A percentile compares a stretch with the other conserved stretches of the same genome.
Conservation (phyloP, 2,113 vertebrate genomes). For the Otolemur garnettii region DNA sequence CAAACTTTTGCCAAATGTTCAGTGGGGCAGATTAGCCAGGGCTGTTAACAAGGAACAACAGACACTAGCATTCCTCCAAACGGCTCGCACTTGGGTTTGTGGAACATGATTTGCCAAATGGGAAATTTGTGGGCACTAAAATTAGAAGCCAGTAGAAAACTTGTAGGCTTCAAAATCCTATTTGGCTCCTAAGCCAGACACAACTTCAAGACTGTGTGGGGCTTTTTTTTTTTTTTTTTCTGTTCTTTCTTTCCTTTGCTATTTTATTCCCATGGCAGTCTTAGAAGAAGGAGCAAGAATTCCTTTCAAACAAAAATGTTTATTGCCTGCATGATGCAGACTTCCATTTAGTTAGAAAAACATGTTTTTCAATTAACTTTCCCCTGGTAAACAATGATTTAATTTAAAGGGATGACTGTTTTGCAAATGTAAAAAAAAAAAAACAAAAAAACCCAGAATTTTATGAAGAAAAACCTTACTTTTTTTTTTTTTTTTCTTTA, state of each 20-base stretch:
- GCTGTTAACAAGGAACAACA: conserved; percentile 38
- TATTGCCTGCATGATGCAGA: conserved; percentile 82
- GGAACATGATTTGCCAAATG: conserved; percentile 51
- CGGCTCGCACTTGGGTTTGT: not conserved
- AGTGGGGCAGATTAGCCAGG: not conserved
- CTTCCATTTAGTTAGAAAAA: conserved; percentile 80
- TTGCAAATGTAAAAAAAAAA: conserved; percentile 70
- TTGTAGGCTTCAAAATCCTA: conserved; percentile 68
- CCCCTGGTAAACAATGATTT: conserved; percentile 78
- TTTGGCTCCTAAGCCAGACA: conserved; percentile 73
- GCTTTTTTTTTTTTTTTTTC: conserved; percentile 46
- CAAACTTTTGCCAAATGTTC: conserved; percentile 1
- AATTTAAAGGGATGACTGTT: conserved; percentile 77
- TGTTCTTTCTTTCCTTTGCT: conserved; percentile 22
- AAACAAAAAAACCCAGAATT: not conserved
- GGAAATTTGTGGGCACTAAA: conserved; percentile 73
- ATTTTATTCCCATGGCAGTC: conserved; percentile 82
- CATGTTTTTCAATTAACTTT: conserved; percentile 84
- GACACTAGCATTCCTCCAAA: conserved; percentile 37
- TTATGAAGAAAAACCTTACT: conserved; percentile 54
- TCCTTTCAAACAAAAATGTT: conserved; percentile 83
- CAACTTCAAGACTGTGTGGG: conserved; percentile 60
- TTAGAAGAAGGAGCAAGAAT: conserved; percentile 82
- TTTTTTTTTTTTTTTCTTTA: not conserved
- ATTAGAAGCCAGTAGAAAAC: conserved; percentile 77